Evolutionary conservation across 2,113 vertebrate species (phyloP), one percentile per base, ranked within the genome.

Genomic region (Athene cunicularia): DNA sequence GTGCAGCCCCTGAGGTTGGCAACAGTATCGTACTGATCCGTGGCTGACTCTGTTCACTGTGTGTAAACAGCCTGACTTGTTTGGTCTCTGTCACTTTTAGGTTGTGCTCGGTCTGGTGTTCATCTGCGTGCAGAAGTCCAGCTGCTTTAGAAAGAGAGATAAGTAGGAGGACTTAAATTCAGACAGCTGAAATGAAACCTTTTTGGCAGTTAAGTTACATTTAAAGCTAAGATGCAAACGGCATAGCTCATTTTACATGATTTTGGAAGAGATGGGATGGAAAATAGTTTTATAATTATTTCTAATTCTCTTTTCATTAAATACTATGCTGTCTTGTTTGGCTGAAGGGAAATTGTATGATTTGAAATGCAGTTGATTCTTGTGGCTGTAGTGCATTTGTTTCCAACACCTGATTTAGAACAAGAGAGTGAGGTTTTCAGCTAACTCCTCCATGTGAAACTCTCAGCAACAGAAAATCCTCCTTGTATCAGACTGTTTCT

Each of bases 21-120:
- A 30, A 0, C 60, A n/a, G 67, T 20, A 2, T 64, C 71, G 17
- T n/a, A 23, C 13, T 30, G 60, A 74, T 68, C 81, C 0, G 0
- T 23, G 86, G 76, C 86, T 75, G 83, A 12, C 47, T 62, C 58
- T 47, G 14, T 43, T 88, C 16, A 0, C 63, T 84, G 41, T n/a
- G 49, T 2, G 1, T 21, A 22, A 86, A 21, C 18, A 15, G 37
- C 53, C 49, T 14, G 58, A 27, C 55, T 58, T 43, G 12, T 43
- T 67, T 4, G 4, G 47, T 71, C 43, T 72, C 74, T 83, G 79
- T 63, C 63, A 6, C 35, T 70, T 22, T 10, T 8, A 5, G 63
- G 50, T 39, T 59, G 52, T 52, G 64, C 59, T 43, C 88, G 47
- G n/a, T 32, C 55, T 73, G 74, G 50, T 4, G 0, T 19, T 92